phyloP scores from a whole-genome alignment of 2,797 vertebrate genomes.

The Knipowitschia caucasica region DNA sequence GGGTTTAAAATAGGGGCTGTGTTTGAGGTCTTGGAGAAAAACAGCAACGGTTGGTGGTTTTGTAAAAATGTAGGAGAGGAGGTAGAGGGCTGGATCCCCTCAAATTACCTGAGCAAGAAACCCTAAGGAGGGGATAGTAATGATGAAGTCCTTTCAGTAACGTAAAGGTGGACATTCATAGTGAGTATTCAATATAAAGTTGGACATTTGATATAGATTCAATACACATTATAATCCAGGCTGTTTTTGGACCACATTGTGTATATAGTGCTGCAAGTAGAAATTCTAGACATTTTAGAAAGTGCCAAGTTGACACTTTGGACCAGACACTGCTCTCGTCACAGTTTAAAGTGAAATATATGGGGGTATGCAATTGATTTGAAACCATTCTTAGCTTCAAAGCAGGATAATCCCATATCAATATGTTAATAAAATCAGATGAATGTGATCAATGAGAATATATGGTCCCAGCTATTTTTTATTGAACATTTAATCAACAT shows the following conservation, averaged over 20 bases:
- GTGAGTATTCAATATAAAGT: not conserved
- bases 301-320: too few species aligned
- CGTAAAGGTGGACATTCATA: not conserved
- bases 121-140: slow-evolving; percentile 67
- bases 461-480: too few species aligned
- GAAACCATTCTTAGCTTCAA: too few species aligned
- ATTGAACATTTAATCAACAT: too few species aligned
- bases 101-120: slow-evolving; percentile 96
- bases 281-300: too few species aligned
- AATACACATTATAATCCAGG: not conserved
- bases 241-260: not conserved
- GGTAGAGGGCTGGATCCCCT: slow-evolving; percentile 97
- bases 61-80: slow-evolving; percentile 88
- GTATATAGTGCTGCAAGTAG: too few species aligned
- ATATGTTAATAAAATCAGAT: too few species aligned
- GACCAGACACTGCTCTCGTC: too few species aligned
- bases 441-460: too few species aligned
- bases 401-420: too few species aligned
- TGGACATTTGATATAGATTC: not conserved
- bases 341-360: too few species aligned
- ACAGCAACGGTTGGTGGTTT: slow-evolving; percentile 96
- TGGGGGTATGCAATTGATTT: too few species aligned
- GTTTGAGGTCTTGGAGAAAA: slow-evolving; percentile 93
- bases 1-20: slow-evolving; percentile 93
- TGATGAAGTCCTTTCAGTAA: slow-evolving; percentile 14